Evolutionary conservation across 2,113 vertebrate species (phyloP), one percentile per base, ranked within the genome.

Genomic region (Talpa occidentalis): DNA sequence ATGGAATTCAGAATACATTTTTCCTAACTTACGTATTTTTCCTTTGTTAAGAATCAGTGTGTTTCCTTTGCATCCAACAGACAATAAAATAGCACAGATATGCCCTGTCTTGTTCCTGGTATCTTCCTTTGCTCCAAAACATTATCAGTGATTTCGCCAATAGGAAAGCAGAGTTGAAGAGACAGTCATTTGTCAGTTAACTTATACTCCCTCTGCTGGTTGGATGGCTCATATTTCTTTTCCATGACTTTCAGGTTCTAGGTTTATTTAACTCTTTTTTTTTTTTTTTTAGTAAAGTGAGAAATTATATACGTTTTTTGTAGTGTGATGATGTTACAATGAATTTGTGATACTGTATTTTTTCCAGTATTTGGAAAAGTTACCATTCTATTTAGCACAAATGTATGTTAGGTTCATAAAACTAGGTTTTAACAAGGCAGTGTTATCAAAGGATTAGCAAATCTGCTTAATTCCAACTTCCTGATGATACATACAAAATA

Each of bases 181-280:
- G 42, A 30, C 0, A 72, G 42, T 52, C 37, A 28, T 84, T 88
- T 69, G 64, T 73, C 83, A 69, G 78, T 79, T 97, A 95, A 84
- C 92, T 91, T 78, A 77, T 30, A 93, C 96, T 96, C 97, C 96
- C 97, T 94, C 95, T 97, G 90, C 96, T 96, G 96, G 97, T n/a
- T 97, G 91, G 85, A 86, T 87, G 82, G 70, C 92, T 95, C 30
- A 35, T 66, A 35, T 82, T 95, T 87, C 80, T 76, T 84, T 78
- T 35, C 60, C 19, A 26, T 62, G 67, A 92, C 56, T 85, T 49
- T 40, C 24, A n/a, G 56, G 47, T 6, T 49, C 24, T 64, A 83
- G 37, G 21, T 24, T 92, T 91, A 66, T 30, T 83, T 85, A 40
- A 47, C 42, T 54, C 90, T 92, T 62, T 84, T 81, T 89, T 94